Evolutionary conservation across 1,140 invertebrate genomes (phyloP).

Genomic region (Choristoneura fumiferana): DNA sequence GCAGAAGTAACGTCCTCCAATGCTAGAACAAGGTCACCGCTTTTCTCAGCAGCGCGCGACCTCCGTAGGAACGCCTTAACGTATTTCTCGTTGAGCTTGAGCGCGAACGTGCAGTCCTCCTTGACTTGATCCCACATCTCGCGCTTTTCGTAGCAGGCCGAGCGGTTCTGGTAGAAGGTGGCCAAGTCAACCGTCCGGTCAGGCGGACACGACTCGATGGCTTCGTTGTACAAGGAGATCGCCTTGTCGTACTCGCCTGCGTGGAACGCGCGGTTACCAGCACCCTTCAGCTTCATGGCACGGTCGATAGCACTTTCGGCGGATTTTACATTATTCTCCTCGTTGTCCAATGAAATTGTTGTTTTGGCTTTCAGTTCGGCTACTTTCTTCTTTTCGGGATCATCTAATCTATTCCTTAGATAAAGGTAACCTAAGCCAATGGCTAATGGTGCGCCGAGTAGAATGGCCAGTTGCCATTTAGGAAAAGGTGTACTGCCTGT

Average conservation of each 20-base stretch:
- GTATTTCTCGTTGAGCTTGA: conserved; percentile 93
- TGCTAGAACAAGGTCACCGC: conserved; percentile 87
- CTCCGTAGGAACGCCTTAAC: conserved; percentile 92
- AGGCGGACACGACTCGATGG: conserved; percentile 90
- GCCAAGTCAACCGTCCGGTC: conserved; percentile 87
- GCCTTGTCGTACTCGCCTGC: conserved; percentile 93
- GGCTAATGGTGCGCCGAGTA: conserved; percentile 88
- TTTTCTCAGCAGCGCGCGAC: conserved; percentile 89
- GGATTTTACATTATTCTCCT: conserved; percentile 63
- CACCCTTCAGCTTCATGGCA: conserved; percentile 88
- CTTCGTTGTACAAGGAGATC: conserved; percentile 91
- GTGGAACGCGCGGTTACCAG: conserved; percentile 94
- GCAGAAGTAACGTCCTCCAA: conserved; percentile 95
- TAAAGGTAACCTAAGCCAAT: conserved; percentile 91
- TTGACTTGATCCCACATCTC: conserved; percentile 92
- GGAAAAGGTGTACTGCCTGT: conserved; percentile 74
- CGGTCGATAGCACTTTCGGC: conserved; percentile 82
- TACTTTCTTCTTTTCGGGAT: conserved; percentile 77
- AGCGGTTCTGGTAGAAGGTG: conserved; percentile 97
- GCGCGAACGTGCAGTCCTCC: conserved; percentile 91
- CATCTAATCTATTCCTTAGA: conserved; percentile 80
- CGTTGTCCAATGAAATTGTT: conserved; percentile 77
- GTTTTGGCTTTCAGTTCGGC: conserved; percentile 77
- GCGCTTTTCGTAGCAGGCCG: conserved; percentile 95
- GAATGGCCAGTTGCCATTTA: conserved; percentile 87